Conservation (phyloP, 2,888 invertebrate genomes). For the Matsumyia berberina region DNA sequence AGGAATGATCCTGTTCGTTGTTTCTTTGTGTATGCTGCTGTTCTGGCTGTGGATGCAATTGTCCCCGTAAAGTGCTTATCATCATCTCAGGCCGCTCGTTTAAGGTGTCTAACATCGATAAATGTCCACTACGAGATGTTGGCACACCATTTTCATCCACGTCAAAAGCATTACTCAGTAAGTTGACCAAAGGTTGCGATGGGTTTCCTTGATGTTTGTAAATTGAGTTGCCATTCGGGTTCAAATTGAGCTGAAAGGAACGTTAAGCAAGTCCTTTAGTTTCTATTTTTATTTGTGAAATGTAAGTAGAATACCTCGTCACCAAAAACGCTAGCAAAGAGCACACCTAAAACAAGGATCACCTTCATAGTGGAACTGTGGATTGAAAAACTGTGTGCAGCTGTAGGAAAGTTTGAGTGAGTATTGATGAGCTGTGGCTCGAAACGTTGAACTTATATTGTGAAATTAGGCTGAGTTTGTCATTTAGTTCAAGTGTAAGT, state of each 20-base stretch:
- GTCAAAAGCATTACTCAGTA: not conserved
- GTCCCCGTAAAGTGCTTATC: not conserved
- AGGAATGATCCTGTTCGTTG: conserved; percentile 12
- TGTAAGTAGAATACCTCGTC: conserved; percentile 21
- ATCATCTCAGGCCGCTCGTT: not conserved
- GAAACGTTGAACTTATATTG: conserved; percentile 8
- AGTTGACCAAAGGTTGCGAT: not conserved
- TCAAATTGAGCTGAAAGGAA: not conserved
- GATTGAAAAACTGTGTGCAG: not conserved
- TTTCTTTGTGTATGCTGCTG: not conserved
- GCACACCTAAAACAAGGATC: conserved; percentile 9
- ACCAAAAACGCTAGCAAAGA: conserved; percentile 7
- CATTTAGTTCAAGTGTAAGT: not conserved
- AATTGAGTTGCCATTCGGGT: not conserved
- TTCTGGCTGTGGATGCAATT: not conserved
- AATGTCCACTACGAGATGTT: too few relatives aligned
- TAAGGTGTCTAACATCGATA: too few relatives aligned
- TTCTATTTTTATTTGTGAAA: too few relatives aligned
- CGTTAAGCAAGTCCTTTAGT: too few relatives aligned
- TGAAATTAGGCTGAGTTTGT: not conserved
- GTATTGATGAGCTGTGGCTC: not conserved
- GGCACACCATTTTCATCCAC: too few relatives aligned
- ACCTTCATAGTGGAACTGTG: conserved; percentile 13
- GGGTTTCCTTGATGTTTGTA: too few relatives aligned
- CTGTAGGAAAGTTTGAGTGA: not conserved